phyloP scores from a whole-genome alignment of 1,140 invertebrate species.

The Trissolcus basalis region DNA sequence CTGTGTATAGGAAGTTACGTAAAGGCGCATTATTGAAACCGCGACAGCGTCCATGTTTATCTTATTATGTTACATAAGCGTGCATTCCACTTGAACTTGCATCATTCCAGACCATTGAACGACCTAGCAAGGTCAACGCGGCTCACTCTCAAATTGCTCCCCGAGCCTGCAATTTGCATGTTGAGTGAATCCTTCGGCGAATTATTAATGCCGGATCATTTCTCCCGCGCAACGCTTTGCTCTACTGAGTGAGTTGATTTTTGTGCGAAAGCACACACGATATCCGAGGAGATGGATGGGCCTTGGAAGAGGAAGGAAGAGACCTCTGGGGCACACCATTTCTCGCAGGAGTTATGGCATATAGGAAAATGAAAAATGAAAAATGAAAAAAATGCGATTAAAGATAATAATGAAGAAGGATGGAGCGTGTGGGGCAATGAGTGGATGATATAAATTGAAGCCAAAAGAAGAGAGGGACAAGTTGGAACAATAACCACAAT shows the following conservation, averaged over 20 bases:
- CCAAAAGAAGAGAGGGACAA: constrained; percentile 12
- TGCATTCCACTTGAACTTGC: constrained; percentile 46
- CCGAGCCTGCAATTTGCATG: constrained; percentile 37
- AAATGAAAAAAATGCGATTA: constrained; percentile 23
- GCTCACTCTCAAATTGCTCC: constrained; percentile 38
- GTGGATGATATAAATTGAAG: constrained; percentile 42
- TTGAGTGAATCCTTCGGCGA: constrained; percentile 29
- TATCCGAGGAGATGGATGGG: constrained; percentile 16
- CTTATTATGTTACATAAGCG: constrained; percentile 43
- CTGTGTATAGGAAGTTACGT: constrained; percentile 26
- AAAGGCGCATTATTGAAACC: constrained; percentile 22
- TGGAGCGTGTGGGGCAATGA: constrained; percentile 5
- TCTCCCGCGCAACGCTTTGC: constrained; percentile 13
- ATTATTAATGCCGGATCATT: constrained; percentile 39
- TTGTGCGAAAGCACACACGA: constrained; percentile 5
- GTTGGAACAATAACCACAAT: constrained; percentile 63
- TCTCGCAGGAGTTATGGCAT: constrained; percentile 15
- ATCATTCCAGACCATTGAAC: constrained; percentile 46
- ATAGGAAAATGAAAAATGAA: constrained; percentile 5
- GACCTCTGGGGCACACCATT: constrained; percentile 23
- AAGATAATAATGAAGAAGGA: constrained; percentile 28
- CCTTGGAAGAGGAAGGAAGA: constrained; percentile 3
- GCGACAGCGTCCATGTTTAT: constrained; percentile 38
- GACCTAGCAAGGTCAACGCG: constrained; percentile 55
- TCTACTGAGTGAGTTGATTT: constrained; percentile 20